phyloP scores from a whole-genome alignment of 2,113 vertebrate species.

The Otis tarda region DNA sequence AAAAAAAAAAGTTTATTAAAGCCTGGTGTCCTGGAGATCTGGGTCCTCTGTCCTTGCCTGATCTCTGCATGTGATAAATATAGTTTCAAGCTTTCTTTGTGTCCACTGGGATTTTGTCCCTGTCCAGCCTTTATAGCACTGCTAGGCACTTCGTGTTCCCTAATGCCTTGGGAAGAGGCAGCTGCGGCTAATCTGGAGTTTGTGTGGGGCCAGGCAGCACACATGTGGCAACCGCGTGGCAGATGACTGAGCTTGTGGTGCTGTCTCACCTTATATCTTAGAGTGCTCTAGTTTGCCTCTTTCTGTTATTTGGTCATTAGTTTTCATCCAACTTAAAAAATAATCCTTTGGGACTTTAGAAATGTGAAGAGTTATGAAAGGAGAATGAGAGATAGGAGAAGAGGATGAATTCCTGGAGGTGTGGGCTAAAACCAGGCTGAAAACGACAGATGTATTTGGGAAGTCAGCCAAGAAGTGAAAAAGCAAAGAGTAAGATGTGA shows the following conservation, averaged over 20 bases:
- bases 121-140: neutral
- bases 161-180: neutral
- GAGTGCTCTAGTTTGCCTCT: neutral
- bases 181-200: neutral
- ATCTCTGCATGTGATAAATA: neutral
- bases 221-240: fast-evolving
- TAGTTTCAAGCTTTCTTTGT: neutral
- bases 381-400: neutral
- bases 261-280: fast-evolving
- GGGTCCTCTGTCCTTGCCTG: neutral
- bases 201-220: neutral
- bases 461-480: neutral
- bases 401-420: neutral
- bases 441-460: fast-evolving
- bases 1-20: neutral
- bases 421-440: neutral
- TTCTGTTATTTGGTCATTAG: neutral
- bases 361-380: neutral
- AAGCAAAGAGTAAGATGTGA: neutral
- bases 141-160: fast-evolving
- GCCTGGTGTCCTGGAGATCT: neutral
- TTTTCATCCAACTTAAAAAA: neutral
- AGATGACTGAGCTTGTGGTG: neutral
- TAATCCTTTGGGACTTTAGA: neutral
- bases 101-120: neutral